phyloP scores from a whole-genome alignment of 2,888 invertebrate genomes.

The Stenotaenia linearis region DNA sequence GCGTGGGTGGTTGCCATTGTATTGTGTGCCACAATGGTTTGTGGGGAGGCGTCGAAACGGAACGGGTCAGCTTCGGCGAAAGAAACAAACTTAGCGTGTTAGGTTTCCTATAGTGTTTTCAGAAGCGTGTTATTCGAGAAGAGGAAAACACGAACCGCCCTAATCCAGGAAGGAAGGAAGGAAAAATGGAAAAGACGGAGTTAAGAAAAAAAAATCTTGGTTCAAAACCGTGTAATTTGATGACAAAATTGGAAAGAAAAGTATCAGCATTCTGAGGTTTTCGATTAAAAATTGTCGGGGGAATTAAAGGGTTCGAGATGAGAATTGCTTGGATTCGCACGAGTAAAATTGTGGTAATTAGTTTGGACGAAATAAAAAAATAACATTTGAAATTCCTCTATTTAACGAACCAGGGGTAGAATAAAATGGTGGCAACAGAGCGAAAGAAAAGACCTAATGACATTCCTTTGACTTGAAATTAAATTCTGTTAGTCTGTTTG shows the following conservation, averaged over 20 bases:
- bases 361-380: not conserved
- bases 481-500: not conserved
- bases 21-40: not conserved
- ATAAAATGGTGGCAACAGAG: not conserved
- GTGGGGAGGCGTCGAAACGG: slow-evolving; percentile 6
- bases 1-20: slow-evolving; percentile 3
- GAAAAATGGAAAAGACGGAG: not conserved
- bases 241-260: not conserved
- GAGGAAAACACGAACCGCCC: not conserved
- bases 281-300: not conserved
- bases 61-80: slow-evolving; percentile 3
- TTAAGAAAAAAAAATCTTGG: no score
- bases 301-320: not conserved
- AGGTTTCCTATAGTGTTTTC: not conserved
- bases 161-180: slow-evolving; percentile 3
- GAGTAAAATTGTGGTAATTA: not conserved
- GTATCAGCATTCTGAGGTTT: not conserved
- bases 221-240: no score
- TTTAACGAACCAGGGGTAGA: not conserved
- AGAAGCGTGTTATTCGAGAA: not conserved
- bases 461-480: not conserved
- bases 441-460: not conserved
- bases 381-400: not conserved
- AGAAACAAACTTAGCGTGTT: not conserved
- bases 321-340: not conserved